A percentile compares a stretch with the other conserved stretches of the same genome.
Evolutionary conservation across 2,888 invertebrate genomes (phyloP).

Genomic region (Petrophora chlorosata): DNA sequence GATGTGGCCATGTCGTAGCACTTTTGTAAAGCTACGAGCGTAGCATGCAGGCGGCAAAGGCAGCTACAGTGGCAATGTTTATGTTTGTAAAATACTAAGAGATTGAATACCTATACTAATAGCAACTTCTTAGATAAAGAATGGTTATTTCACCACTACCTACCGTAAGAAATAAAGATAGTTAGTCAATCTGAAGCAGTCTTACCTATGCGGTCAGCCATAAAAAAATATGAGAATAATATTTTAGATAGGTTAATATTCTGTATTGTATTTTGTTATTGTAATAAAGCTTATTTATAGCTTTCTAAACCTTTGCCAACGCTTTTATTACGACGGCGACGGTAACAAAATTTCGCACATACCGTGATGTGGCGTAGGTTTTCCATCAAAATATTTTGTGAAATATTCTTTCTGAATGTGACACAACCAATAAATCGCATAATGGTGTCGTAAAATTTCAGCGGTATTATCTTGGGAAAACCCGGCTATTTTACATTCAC

Average conservation of each 20-base stretch:
- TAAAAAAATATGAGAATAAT: too few relatives aligned
- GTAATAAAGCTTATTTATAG: background rate
- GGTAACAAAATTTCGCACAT: slow-evolving; percentile 14
- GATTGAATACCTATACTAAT: too few relatives aligned
- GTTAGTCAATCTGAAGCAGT: too few relatives aligned
- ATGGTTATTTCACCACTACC: too few relatives aligned
- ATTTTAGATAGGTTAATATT: background rate
- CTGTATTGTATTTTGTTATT: slow-evolving; percentile 6
- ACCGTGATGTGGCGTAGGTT: slow-evolving; percentile 26
- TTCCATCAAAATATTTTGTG: slow-evolving; percentile 64
- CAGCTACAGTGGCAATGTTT: background rate
- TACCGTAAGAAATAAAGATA: too few relatives aligned
- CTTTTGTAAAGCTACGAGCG: slow-evolving; percentile 39
- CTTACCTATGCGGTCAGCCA: too few relatives aligned
- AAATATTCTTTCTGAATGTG: slow-evolving; percentile 74
- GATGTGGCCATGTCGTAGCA: slow-evolving; percentile 30
- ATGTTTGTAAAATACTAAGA: too few relatives aligned
- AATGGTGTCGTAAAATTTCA: slow-evolving; percentile 82
- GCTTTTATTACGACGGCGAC: slow-evolving; percentile 9
- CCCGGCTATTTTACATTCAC: slow-evolving; percentile 83
- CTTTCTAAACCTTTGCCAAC: background rate
- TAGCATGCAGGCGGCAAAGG: too few relatives aligned
- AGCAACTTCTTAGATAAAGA: too few relatives aligned
- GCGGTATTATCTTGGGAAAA: slow-evolving; percentile 81
- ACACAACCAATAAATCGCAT: slow-evolving; percentile 80